Evolutionary conservation across 1,140 invertebrate species (phyloP), one percentile per base, ranked within the genome.

Genomic region (Calycopis cecrops): DNA sequence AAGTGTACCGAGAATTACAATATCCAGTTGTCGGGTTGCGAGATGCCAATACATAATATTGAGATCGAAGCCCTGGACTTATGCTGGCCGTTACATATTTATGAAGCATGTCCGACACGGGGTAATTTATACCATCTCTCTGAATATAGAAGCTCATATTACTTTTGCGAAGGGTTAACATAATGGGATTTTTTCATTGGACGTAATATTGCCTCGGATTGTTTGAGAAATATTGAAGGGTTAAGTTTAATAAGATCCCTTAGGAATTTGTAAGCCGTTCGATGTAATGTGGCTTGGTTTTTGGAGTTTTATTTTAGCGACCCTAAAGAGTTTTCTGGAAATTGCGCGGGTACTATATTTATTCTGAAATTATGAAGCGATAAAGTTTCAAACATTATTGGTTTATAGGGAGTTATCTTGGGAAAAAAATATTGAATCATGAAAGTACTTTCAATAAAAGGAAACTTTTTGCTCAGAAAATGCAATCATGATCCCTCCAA

Each of bases 51-150:
- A 65, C 53, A 65, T 66, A 63, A 65, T 63, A 63, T 66, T 59
- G 59, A 57, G 58, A 52, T 62, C 53, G 59, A 67, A 67, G 58
- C 37, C 48, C 55, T 53, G 55, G 59, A 66, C 59, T 61, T 59
- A 62, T 61, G 62, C 48, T 56, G 42, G 53, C 55, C 55, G 55
- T 52, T 71, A 64, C 63, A 71, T 71, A 71, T 71, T 66, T 69
- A 71, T 69, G 66, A 71, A 62, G 59, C 57, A 55, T 66, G 66
- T 63, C 55, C 48, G 61, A 64, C 68, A 68, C 56, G 55, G 59
- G 33, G 58, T 69, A 62, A 71, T 71, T 66, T 69, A 71, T 71
- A 62, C 64, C 64, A 66, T 65, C 66, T 64, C 57, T 33, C 55
- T 37, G 63, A 63, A 56, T 66, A 65, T 49, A 47, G 51, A 42